Percentiles rank a stretch among this genome's conserved stretches.
Evolutionary conservation across 2,888 invertebrate species (phyloP).

Genomic region (Calameuta idolon): DNA sequence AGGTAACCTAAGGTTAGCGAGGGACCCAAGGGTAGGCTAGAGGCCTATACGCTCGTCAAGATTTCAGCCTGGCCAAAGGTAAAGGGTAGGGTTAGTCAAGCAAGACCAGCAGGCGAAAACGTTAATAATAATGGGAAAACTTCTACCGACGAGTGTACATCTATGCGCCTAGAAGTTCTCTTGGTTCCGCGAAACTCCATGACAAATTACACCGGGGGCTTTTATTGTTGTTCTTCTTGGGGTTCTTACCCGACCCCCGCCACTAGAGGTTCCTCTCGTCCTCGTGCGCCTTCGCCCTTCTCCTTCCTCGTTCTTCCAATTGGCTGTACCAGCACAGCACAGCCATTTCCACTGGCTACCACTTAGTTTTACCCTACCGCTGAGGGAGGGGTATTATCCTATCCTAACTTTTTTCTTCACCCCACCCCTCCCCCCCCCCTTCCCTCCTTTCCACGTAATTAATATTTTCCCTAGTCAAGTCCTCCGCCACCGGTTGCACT

Average conservation of each 20-base stretch:
- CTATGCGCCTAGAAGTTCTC: constrained; percentile 17
- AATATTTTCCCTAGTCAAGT: constrained; percentile 35
- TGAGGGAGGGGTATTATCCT: not conserved
- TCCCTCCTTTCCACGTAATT: constrained; percentile 34
- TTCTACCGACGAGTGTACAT: constrained; percentile 41
- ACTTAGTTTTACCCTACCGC: not conserved
- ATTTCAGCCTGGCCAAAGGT: not conserved
- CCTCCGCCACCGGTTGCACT: constrained; percentile 40
- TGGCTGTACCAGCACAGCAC: not conserved
- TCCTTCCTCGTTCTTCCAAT: constrained; percentile 1
- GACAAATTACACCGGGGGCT: constrained; percentile 59
- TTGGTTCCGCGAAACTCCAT: constrained; percentile 35
- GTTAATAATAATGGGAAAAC: constrained; percentile 64
- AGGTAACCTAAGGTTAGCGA: not conserved
- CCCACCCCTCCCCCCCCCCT: not conserved
- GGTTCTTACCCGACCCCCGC: constrained; percentile 28
- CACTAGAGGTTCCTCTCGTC: not conserved
- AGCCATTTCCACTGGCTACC: not conserved
- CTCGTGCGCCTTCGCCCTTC: constrained; percentile 19
- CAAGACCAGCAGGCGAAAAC: constrained; percentile 30
- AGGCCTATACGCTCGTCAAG: not conserved
- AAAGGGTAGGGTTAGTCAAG: not conserved
- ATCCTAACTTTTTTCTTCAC: not conserved
- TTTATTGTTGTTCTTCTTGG: constrained; percentile 56
- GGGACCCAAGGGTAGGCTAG: not conserved